These are phyloP conservation scores for Drosophila robusta DNA, from an alignment of 2,888 invertebrate species.

Conservation along the genomic window DNA sequence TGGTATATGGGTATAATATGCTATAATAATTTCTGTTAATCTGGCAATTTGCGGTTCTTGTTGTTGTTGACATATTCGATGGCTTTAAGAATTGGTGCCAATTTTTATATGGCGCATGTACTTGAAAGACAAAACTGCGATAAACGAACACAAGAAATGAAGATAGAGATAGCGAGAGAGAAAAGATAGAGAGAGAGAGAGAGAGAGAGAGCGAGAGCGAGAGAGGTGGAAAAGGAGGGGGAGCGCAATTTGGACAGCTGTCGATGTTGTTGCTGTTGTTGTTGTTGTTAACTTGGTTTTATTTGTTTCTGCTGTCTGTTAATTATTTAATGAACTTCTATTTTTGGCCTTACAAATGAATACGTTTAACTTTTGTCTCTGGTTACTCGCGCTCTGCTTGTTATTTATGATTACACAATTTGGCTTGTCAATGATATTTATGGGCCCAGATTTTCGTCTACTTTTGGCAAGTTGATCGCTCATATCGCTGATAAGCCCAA, in stretches of 20 bases:
- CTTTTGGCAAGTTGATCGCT: constrained; percentile 39
- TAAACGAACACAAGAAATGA: constrained; percentile 5
- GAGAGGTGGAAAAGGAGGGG: neutral
- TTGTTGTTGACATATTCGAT: constrained; percentile 9
- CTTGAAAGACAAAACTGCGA: constrained; percentile 46
- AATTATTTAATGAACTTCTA: constrained; percentile 64
- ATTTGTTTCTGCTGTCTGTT: constrained; percentile 29
- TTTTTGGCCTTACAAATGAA: constrained; percentile 60
- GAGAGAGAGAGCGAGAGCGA: neutral
- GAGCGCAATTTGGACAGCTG: constrained; percentile 59
- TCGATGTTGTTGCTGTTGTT: constrained; percentile 12
- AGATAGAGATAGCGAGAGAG: neutral
- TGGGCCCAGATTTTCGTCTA: constrained; percentile 45
- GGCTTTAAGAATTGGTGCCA: constrained; percentile 65
- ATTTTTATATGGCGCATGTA: constrained; percentile 34
- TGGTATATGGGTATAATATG: constrained; percentile 3
- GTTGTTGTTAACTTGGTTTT: constrained; percentile 30
- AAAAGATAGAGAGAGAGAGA: too few species aligned
- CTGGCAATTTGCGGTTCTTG: constrained; percentile 48
- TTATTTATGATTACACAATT: constrained; percentile 54
- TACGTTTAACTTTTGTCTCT: constrained; percentile 32
- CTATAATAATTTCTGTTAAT: constrained; percentile 56
- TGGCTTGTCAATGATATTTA: constrained; percentile 49
- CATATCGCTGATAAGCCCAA: constrained; percentile 45
- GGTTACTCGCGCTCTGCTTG: constrained; percentile 4